These are phyloP conservation scores for Aradophagus sp. DNA, from an alignment of 1,140 invertebrate genomes.

Conservation along the genomic window DNA sequence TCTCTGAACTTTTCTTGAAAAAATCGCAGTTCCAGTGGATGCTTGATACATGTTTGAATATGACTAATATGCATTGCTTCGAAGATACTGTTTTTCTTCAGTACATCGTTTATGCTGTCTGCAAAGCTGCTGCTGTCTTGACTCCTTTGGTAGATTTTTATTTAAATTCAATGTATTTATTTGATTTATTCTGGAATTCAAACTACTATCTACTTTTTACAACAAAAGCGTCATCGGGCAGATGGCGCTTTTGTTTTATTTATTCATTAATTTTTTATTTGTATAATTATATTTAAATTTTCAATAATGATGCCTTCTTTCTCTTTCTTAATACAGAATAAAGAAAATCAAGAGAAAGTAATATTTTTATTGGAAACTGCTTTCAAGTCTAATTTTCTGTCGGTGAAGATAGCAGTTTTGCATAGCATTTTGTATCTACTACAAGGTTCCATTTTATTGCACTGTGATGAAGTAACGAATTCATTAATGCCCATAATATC, in stretches of 20 bases:
- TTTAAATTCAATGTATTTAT: no score
- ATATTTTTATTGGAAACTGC: conserved; percentile 79
- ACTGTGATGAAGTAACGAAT: conserved; percentile 78
- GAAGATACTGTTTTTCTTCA: conserved; percentile 83
- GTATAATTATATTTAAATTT: no score
- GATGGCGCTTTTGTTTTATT: no score
- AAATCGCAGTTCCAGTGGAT: conserved; percentile 83
- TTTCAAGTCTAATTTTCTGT: conserved; percentile 80
- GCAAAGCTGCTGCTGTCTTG: conserved; percentile 82
- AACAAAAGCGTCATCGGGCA: no score
- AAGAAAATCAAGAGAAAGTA: conserved; percentile 78
- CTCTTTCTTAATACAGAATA: conserved; percentile 65
- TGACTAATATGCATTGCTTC: conserved; percentile 78
- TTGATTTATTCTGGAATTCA: no score
- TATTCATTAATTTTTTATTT: not conserved
- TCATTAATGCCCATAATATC: conserved; percentile 79
- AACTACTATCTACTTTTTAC: no score
- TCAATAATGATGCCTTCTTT: no score
- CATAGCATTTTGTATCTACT: conserved; percentile 86
- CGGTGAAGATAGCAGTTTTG: conserved; percentile 81
- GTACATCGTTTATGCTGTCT: conserved; percentile 81
- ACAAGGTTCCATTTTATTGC: conserved; percentile 78
- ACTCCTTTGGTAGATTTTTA: conserved; percentile 75
- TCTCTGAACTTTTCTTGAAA: conserved; percentile 85
- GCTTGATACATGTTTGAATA: conserved; percentile 80